phyloP scores from a whole-genome alignment of 2,113 vertebrate genomes.

The Caranx ignobilis region DNA sequence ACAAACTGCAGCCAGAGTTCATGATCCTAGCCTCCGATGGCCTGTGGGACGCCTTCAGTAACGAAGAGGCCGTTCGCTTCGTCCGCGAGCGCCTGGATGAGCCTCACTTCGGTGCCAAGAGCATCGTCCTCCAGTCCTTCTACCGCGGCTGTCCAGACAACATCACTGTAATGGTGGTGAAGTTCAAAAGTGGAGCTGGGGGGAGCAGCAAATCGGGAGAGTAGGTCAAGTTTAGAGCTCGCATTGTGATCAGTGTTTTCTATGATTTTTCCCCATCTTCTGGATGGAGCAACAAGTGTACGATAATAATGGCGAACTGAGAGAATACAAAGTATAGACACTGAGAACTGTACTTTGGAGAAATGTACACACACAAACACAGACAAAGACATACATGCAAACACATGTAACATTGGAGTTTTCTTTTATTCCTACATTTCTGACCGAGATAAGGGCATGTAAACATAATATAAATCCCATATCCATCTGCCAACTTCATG shows the following conservation, averaged over 20 bases:
- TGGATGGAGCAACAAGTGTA: constrained; percentile 26
- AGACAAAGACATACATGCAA: constrained; percentile 10
- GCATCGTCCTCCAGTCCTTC: constrained; percentile 97
- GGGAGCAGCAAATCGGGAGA: constrained; percentile 86
- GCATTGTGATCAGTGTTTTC: constrained; percentile 24
- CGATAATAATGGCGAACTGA: constrained; percentile 6
- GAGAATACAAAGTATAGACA: constrained; percentile 8
- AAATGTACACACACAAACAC: constrained; percentile 15
- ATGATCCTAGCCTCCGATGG: constrained; percentile 98
- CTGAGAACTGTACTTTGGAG: constrained; percentile 23
- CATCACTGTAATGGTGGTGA: constrained; percentile 99
- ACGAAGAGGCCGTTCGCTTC: constrained; percentile 96
- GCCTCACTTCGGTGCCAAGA: constrained; percentile 98
- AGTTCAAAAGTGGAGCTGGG: constrained; percentile 91
- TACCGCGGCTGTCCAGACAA: constrained; percentile 99
- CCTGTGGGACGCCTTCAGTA: constrained; percentile 99
- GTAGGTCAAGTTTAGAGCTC: constrained; percentile 66
- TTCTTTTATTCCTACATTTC: constrained; percentile 11
- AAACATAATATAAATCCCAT: constrained; percentile 36
- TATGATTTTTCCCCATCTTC: constrained; percentile 18
- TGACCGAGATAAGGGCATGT: constrained; percentile 44
- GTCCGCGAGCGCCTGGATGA: constrained; percentile 96
- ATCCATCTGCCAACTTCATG: constrained; percentile 19
- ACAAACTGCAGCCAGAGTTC: constrained; percentile 98
- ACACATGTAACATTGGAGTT: constrained; percentile 19